phyloP scores from a whole-genome alignment of 2,113 vertebrate species.

The Platanista minor region DNA sequence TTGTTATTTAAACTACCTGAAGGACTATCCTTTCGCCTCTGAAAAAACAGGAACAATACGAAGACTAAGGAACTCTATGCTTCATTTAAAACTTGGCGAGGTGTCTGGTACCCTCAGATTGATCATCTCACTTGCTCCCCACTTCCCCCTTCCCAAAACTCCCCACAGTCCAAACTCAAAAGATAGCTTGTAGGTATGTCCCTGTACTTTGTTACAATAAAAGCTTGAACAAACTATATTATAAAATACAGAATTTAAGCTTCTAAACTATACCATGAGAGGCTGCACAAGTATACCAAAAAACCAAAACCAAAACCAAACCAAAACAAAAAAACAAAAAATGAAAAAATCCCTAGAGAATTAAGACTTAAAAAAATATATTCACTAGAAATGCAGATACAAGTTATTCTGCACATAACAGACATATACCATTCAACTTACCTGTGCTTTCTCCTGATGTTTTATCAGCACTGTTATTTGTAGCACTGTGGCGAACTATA shows the following conservation, averaged over 20 bases:
- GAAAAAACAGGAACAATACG: neutral
- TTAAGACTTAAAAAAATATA: neutral
- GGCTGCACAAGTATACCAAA: neutral
- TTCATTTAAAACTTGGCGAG: neutral
- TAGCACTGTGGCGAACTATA: constrained; percentile 79
- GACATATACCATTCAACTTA: constrained; percentile 54
- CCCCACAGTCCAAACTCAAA: neutral
- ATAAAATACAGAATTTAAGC: constrained; percentile 29
- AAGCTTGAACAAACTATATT: neutral
- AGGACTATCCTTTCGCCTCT: neutral
- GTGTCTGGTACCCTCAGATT: neutral
- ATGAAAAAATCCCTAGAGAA: neutral
- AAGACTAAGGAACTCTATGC: neutral
- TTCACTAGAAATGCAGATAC: neutral
- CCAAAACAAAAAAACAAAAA: too few species aligned
- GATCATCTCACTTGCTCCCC: neutral
- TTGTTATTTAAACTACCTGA: neutral
- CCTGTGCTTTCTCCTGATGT: constrained; percentile 49
- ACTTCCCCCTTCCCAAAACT: neutral
- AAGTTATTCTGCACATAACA: neutral
- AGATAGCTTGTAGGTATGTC: neutral
- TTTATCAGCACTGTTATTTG: constrained; percentile 40
- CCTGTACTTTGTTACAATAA: neutral
- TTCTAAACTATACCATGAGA: neutral
- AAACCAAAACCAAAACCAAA: too few species aligned